Evolutionary conservation across 2,113 vertebrate genomes (phyloP).

Genomic region (Jacana jacana): DNA sequence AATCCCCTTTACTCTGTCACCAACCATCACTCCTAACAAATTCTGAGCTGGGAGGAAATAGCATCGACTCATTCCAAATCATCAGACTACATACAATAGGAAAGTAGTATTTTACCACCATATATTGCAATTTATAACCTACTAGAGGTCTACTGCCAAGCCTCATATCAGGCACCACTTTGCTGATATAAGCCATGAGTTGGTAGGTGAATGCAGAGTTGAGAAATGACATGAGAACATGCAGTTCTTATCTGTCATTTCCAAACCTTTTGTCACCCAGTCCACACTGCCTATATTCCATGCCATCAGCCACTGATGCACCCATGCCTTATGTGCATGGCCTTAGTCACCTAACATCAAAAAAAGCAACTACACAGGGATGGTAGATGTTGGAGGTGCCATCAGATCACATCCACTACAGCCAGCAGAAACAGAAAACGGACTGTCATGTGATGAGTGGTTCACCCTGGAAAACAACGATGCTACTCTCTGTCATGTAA

Average conservation of each 20-base stretch:
- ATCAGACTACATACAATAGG: neutral
- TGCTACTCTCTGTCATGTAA: neutral
- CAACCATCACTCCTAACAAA: neutral
- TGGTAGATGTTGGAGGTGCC: neutral
- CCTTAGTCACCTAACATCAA: neutral
- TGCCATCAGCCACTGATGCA: neutral
- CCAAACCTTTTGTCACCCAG: neutral
- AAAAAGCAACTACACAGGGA: neutral
- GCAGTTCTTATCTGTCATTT: neutral
- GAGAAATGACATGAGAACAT: neutral
- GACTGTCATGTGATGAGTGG: neutral
- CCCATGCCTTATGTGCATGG: fast-evolving
- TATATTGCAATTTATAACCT: neutral
- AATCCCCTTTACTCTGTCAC: neutral
- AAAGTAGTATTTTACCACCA: neutral
- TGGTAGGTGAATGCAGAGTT: neutral
- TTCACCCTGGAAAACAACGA: neutral
- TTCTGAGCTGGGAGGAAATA: neutral
- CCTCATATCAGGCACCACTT: neutral
- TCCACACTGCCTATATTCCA: neutral
- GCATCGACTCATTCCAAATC: neutral
- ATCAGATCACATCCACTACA: no score
- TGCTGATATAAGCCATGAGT: neutral
- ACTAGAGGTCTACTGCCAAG: neutral
- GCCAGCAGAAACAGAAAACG: neutral